Conservation (phyloP, 2,113 vertebrate genomes). For the Gila orcuttii region DNA sequence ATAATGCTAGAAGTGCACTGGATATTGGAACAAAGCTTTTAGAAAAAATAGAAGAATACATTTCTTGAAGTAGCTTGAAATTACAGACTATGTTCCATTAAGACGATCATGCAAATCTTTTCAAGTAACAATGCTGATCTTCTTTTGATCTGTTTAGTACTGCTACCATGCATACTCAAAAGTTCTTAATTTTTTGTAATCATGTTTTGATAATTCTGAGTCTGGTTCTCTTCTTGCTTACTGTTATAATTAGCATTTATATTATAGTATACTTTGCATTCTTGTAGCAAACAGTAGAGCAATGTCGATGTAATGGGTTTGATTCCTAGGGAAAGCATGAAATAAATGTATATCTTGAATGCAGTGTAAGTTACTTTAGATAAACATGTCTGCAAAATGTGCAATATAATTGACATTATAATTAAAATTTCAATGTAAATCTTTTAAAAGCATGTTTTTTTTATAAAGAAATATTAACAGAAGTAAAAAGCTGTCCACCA, state of each 20-base stretch:
- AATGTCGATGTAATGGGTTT: background rate
- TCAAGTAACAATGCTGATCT: background rate
- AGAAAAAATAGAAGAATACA: constrained; percentile 60
- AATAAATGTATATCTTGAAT: background rate
- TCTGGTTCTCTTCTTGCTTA: background rate
- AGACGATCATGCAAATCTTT: background rate
- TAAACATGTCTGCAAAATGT: background rate
- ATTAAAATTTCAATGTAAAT: background rate
- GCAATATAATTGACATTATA: background rate
- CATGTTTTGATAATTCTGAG: background rate
- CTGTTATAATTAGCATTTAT: background rate
- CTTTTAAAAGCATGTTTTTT: constrained; percentile 68
- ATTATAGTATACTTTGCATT: background rate
- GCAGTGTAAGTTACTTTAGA: background rate
- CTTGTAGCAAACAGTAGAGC: background rate
- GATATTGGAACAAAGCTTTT: constrained; percentile 67
- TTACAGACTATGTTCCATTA: background rate
- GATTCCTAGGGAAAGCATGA: background rate
- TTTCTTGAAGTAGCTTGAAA: constrained; percentile 37
- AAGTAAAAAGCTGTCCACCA: constrained; percentile 71
- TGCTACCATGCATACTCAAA: background rate
- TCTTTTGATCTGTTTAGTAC: background rate
- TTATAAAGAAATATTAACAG: constrained; percentile 80
- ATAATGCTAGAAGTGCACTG: constrained; percentile 65
- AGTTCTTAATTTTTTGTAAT: background rate